These are phyloP conservation scores for Sphaerophoria rueppellii DNA, from an alignment of 2,888 invertebrate species.

Conservation along the genomic window DNA sequence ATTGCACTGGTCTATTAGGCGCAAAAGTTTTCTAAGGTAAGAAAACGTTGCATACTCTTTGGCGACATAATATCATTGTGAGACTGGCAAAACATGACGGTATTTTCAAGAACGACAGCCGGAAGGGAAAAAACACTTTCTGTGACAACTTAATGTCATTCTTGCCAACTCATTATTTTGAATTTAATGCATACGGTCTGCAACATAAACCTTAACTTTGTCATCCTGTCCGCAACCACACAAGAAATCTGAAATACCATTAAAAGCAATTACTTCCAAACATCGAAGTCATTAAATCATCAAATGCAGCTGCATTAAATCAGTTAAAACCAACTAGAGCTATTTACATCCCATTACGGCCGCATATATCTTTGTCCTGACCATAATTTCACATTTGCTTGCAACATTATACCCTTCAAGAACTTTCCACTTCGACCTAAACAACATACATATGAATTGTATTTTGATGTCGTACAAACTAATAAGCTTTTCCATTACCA, in stretches of 20 bases:
- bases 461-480: constrained; percentile 9
- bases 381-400: constrained; percentile 51
- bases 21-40: no score
- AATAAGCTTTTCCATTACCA: constrained; percentile 19
- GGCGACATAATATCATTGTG: no score
- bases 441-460: constrained; percentile 10
- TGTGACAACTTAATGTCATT: no score
- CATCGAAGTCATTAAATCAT: constrained; percentile 71
- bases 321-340: constrained; percentile 55
- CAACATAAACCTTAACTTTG: no score
- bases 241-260: constrained; percentile 11
- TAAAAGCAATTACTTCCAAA: constrained; percentile 45
- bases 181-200: no score
- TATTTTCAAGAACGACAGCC: no score
- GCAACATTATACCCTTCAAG: neutral
- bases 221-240: neutral
- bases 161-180: no score
- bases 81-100: no score
- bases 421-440: neutral
- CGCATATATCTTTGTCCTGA: constrained; percentile 60
- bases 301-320: constrained; percentile 72
- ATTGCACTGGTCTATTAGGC: no score
- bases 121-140: no score
- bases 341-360: constrained; percentile 68
- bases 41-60: no score